Evolutionary conservation across 2,888 invertebrate species (phyloP), one percentile per base, ranked within the genome.

Genomic region (Dioctria rufipes): DNA sequence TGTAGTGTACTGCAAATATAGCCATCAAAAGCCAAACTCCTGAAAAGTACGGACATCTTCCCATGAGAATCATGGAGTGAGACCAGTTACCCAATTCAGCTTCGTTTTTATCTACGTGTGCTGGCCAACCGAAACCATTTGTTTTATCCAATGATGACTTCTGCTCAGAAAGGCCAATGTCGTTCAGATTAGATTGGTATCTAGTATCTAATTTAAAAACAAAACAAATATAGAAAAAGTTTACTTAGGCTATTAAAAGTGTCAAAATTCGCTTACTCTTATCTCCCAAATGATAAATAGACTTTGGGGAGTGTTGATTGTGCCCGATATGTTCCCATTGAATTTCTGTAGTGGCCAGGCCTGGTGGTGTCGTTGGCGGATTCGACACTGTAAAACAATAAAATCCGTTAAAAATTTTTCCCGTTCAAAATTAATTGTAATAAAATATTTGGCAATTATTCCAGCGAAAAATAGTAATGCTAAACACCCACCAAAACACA

Each of bases 91-190:
- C 42, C 46, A 69, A 40, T 37, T 43, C 58, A 5, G 54, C 54
- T 11, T 43, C 61, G 8, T 25, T 71, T 25, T 71, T 71, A 69
- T 85, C 86, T 37, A 85, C 86, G 71, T 84, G 85, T 67, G 84
- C 86, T 43, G 85, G 84, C 80, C 84, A 82, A 40, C 84, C 85
- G 54, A 82, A 84, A 81, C 83, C 81, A 83, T 85, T 85, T 37
- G 86, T 86, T 85, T 88, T 89, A 86, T 88, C 89, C 85, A 86
- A 81, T 84, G 87, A 86, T 85, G 87, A 88, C 90, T 94, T 94
- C 90, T 94, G 94, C 90, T 94, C 93, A 84, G 94, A 93, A 89
- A 94, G 94, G 89, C 93, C 94, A 88, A 94, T 94, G 90, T 94
- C 94, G 89, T 94, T 94, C 88, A 94, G 89, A 87, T 92, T 92